A percentile compares a stretch with the other conserved stretches of the same genome.
These are phyloP conservation scores for Chymomyza caudatula DNA, from an alignment of 2,888 invertebrate species.

Conservation along the genomic window DNA sequence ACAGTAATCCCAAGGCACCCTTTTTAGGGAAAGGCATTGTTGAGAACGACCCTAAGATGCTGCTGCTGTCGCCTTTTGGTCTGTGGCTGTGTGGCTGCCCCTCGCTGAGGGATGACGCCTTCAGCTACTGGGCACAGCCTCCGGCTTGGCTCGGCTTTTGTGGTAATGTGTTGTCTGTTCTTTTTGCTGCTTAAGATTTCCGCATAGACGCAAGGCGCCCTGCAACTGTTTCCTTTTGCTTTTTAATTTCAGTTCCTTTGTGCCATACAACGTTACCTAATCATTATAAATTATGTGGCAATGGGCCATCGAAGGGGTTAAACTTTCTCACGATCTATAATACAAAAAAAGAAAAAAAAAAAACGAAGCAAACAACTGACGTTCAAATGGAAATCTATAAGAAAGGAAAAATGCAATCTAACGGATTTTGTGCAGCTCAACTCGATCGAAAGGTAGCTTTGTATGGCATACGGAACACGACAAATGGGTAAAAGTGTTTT, in stretches of 20 bases:
- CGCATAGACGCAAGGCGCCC: constrained; percentile 30
- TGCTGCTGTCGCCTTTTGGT: too few species aligned
- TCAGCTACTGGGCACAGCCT: constrained; percentile 38
- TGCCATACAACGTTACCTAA: constrained; percentile 50
- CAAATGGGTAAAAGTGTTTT: constrained; percentile 53
- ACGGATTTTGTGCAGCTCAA: constrained; percentile 34
- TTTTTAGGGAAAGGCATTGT: background rate
- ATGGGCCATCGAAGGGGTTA: constrained; percentile 62
- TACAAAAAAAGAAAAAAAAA: constrained; percentile 25
- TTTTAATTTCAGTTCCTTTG: constrained; percentile 22
- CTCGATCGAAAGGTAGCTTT: constrained; percentile 25
- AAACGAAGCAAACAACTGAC: constrained; percentile 3
- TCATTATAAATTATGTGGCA: constrained; percentile 72
- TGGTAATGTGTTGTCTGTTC: constrained; percentile 35
- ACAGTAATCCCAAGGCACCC: background rate
- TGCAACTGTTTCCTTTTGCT: constrained; percentile 60
- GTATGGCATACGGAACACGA: background rate
- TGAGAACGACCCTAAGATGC: constrained; percentile 37
- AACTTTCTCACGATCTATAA: constrained; percentile 69
- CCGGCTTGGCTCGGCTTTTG: background rate
- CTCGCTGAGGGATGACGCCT: constrained; percentile 65
- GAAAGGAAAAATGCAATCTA: constrained; percentile 31
- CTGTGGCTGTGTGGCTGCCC: constrained; percentile 25
- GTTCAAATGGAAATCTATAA: constrained; percentile 52
- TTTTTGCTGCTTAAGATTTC: constrained; percentile 49